A percentile compares a stretch with the other conserved stretches of the same genome.
These are phyloP conservation scores for Sweltsa coloradensis DNA, from an alignment of 1,140 invertebrate genomes.

Conservation along the genomic window DNA sequence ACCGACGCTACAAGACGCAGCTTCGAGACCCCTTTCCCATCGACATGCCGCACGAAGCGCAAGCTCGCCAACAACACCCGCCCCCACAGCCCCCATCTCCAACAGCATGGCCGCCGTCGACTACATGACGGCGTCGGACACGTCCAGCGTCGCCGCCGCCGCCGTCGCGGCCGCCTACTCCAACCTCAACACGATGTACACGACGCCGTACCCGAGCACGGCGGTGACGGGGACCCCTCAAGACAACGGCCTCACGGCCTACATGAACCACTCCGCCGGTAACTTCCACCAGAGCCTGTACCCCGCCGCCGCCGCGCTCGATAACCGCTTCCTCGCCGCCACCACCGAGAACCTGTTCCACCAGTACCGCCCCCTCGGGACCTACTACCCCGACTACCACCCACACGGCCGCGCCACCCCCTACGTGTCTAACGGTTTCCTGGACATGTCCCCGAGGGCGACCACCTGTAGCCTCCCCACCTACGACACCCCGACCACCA, in stretches of 20 bases:
- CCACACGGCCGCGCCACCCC: constrained; percentile 40
- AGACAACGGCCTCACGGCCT: constrained; percentile 46
- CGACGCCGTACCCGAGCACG: constrained; percentile 45
- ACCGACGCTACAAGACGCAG: constrained; percentile 84
- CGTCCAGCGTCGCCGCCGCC: constrained; percentile 36
- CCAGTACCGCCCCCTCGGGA: constrained; percentile 65
- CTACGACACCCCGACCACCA: constrained; percentile 37
- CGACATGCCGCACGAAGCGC: constrained; percentile 80
- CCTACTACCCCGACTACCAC: constrained; percentile 69
- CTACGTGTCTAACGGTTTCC: constrained; percentile 68
- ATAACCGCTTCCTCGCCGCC: constrained; percentile 58
- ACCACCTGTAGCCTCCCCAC: constrained; percentile 31
- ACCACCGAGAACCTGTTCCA: constrained; percentile 73
- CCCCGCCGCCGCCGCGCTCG: constrained; percentile 46
- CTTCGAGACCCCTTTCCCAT: constrained; percentile 82
- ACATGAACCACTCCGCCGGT: constrained; percentile 54
- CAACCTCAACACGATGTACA: constrained; percentile 70
- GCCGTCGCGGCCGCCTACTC: constrained; percentile 65
- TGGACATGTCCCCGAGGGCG: constrained; percentile 44
- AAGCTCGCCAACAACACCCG: constrained; percentile 38
- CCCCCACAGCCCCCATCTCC: neutral
- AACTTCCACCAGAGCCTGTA: constrained; percentile 61
- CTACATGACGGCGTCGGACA: constrained; percentile 45
- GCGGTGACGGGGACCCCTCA: constrained; percentile 34
- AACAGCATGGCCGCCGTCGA: constrained; percentile 38